Conservation (phyloP, 2,888 invertebrate genomes). For the Campaea margaritaria region DNA sequence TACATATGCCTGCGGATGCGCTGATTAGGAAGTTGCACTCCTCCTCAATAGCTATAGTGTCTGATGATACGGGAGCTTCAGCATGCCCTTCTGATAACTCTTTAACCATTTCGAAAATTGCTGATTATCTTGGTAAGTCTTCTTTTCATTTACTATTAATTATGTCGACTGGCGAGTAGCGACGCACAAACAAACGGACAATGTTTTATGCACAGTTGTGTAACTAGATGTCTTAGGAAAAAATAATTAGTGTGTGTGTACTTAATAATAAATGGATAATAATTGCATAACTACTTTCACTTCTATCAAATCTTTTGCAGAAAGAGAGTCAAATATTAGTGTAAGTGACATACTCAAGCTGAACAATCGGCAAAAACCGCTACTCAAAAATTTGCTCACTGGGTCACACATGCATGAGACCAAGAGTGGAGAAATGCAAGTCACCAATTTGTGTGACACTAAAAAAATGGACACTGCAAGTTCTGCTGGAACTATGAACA, state of each 20-base stretch:
- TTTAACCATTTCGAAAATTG: conserved; percentile 75
- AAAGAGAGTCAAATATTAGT: conserved; percentile 71
- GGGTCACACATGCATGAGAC: conserved; percentile 62
- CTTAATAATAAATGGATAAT: too few species aligned
- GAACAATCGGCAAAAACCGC: conserved; percentile 56
- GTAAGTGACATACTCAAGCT: conserved; percentile 68
- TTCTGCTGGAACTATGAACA: conserved; percentile 65
- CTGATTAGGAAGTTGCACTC: conserved; percentile 60
- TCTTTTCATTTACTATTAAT: not conserved
- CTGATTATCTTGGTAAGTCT: conserved; percentile 71
- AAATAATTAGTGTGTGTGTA: too few species aligned
- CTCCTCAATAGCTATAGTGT: conserved; percentile 52
- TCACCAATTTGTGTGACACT: conserved; percentile 63
- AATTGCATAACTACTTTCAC: too few species aligned
- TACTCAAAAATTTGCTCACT: conserved; percentile 58
- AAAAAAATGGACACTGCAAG: conserved; percentile 64
- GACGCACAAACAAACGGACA: too few species aligned
- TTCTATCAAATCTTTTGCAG: conserved; percentile 50
- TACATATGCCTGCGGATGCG: conserved; percentile 57
- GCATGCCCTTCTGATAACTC: conserved; percentile 58
- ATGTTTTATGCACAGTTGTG: too few species aligned
- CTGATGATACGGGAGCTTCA: conserved; percentile 57
- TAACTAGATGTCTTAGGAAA: too few species aligned
- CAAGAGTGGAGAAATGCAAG: conserved; percentile 47
- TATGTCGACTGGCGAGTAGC: too few species aligned